Conservation (phyloP, 2,888 invertebrate genomes). For the Parnassius smintheus region DNA sequence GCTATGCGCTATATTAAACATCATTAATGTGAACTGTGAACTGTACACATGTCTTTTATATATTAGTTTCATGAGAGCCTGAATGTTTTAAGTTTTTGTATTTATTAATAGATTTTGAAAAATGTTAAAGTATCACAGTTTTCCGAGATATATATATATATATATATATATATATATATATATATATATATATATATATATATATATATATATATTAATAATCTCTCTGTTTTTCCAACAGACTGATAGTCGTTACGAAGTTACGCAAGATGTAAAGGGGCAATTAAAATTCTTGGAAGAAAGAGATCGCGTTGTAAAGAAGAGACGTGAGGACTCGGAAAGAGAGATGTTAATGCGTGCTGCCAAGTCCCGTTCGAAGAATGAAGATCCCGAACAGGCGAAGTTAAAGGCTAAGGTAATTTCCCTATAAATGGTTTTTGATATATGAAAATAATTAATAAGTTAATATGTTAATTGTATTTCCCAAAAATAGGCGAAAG, state of each 20-base stretch:
- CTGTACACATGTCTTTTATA: no score
- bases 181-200: no score
- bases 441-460: neutral
- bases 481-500: slow-evolving; percentile 70
- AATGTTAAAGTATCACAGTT: no score
- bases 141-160: no score
- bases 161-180: no score
- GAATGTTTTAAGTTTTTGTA: no score
- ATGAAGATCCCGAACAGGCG: slow-evolving; percentile 98
- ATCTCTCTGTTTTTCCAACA: slow-evolving; percentile 45
- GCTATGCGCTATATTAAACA: no score
- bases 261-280: slow-evolving; percentile 93
- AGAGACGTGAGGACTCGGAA: slow-evolving; percentile 96
- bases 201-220: neutral
- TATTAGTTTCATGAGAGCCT: no score
- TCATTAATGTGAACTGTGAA: no score
- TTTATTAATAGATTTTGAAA: no score
- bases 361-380: slow-evolving; percentile 97
- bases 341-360: slow-evolving; percentile 95
- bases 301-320: slow-evolving; percentile 95
- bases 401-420: slow-evolving; percentile 96
- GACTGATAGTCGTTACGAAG: slow-evolving; percentile 93
- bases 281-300: slow-evolving; percentile 98
- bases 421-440: neutral
- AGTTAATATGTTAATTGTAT: neutral